These are phyloP conservation scores for Ophion obscuratus DNA, from an alignment of 2,888 invertebrate genomes.

Conservation along the genomic window DNA sequence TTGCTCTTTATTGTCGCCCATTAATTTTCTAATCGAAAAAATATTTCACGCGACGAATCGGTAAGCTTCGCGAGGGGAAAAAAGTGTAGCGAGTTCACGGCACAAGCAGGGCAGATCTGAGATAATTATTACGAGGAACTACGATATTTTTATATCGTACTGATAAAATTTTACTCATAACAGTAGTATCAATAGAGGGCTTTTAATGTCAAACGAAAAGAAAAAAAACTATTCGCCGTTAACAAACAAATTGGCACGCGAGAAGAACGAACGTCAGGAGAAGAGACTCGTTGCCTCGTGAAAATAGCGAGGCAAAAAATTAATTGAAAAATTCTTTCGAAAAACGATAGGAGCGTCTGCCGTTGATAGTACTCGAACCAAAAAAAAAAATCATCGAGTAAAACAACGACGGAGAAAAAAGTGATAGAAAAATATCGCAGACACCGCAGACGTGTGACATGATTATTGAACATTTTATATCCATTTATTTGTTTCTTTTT, in stretches of 20 bases:
- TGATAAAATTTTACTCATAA: neutral
- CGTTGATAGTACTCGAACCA: neutral
- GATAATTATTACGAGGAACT: neutral
- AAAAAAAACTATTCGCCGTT: neutral
- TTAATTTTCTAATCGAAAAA: neutral
- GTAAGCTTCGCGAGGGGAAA: neutral
- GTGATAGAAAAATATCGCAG: too few relatives aligned
- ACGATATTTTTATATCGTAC: neutral
- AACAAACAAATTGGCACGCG: neutral
- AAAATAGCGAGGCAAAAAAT: neutral
- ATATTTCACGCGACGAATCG: neutral
- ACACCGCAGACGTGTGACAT: neutral
- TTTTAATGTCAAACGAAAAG: neutral
- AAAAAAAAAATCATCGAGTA: neutral
- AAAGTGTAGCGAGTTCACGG: too few relatives aligned
- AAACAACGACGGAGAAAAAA: neutral
- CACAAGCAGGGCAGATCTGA: neutral
- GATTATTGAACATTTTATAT: neutral
- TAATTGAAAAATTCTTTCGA: neutral
- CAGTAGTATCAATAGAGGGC: neutral
- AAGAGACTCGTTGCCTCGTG: neutral
- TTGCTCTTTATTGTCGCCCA: too few relatives aligned
- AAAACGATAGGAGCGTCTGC: neutral
- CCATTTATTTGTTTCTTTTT: neutral
- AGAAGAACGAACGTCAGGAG: slow-evolving; percentile 3